Conservation (phyloP, 2,797 vertebrate genomes). For the Gallirallus australis region DNA sequence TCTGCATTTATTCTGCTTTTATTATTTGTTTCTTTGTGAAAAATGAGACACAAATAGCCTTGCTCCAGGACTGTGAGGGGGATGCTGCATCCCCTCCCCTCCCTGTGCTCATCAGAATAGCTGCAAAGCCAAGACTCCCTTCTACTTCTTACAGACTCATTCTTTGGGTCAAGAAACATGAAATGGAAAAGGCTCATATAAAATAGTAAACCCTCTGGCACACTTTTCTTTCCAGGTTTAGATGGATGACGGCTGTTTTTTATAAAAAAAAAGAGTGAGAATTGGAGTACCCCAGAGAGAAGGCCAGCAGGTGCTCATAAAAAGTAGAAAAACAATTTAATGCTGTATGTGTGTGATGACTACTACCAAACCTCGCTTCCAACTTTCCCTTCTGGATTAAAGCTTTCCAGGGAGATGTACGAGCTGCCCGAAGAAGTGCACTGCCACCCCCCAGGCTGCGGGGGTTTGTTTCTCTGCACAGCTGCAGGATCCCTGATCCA, state of each 20-base stretch:
- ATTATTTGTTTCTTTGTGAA: background rate
- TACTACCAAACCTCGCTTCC: background rate
- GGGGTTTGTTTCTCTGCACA: background rate
- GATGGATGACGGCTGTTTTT: background rate
- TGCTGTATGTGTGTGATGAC: background rate
- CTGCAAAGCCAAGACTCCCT: background rate
- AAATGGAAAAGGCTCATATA: background rate
- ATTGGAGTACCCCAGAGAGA: background rate
- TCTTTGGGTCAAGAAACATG: background rate
- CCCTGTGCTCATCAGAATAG: background rate
- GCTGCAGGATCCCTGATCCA: constrained; percentile 25
- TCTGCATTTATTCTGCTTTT: background rate
- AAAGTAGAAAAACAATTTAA: background rate
- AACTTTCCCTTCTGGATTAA: background rate
- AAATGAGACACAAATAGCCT: background rate
- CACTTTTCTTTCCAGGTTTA: background rate
- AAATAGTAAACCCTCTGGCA: background rate
- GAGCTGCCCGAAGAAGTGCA: background rate
- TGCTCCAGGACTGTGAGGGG: background rate
- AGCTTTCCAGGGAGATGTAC: background rate
- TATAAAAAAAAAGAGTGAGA: background rate
- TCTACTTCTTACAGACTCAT: background rate
- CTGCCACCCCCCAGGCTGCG: background rate
- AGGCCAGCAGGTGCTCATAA: background rate
- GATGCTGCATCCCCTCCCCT: background rate